Base-by-base conservation (phyloP, 2,888 invertebrate genomes). In the Drosophila birchii region DNA sequence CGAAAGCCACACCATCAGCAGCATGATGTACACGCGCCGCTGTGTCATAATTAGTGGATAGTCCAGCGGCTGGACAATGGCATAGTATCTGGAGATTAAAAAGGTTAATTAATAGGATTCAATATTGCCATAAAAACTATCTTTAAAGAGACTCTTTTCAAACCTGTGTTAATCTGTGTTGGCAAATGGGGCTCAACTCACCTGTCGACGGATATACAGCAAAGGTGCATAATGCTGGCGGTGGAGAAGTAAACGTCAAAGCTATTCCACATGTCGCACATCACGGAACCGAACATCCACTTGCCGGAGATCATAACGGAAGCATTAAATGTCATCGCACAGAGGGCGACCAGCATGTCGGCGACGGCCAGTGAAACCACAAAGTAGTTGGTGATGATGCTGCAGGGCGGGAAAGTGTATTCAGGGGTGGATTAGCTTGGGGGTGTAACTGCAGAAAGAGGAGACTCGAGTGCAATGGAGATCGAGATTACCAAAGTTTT, bases 211-310 rank as follows among this genome's bases (percentile, higher is more conserved):
- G 97, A 97, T 92, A 98, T 98, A 93, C 98, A 98, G 91, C 98
- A 98, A 59, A 98, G 94, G 92, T 98, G 98, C 55, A 98, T 94
- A 73, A 98, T 98, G 75, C 97, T 97, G 8, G 97, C 98, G 58
- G 96, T 98, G 80, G 96, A 97, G 93, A 98, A 98, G 91, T 98
- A 97, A 3, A 98, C 98, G 92, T 98, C 98, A 78, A 98, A 94
- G 39, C 97, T 96, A 92, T 98, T 98, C 95, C 97, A 98, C 59
- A 98, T 95, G 93, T 98, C 97, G 94, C 98, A 98, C 95, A 98
- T 96, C 88, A 96, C 93, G 88, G 95, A 95, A 8, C 97, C 97
- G 91, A 98, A 98, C 81, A 97, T 93, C 98, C 98, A 98, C 86
- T 93, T 94, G 51, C 97, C 96, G 43, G 96, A 96, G 57, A 96